Base-by-base conservation (phyloP, 2,888 invertebrate genomes). In the Rhogogaster chlorosoma region DNA sequence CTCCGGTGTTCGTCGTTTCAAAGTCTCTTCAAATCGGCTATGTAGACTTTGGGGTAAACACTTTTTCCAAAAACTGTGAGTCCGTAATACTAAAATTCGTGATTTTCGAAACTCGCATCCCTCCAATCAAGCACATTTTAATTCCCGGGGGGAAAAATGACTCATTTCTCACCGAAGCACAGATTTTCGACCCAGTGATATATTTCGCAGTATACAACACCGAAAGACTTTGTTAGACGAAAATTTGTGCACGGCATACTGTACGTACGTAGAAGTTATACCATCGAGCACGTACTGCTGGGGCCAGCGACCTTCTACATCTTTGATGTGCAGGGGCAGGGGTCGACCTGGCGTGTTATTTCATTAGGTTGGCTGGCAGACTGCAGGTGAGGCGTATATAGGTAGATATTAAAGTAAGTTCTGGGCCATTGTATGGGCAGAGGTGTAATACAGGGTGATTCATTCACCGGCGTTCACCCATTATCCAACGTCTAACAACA, bases 281-380 rank as follows among this genome's bases (percentile, higher is more conserved):
- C 15, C 29, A 7, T 53, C 32, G 77, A 15, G 77, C 22, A 77
- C 29, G 77, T 49, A 77, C 53, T 53, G 18, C 77, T 29, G 77
- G 32, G 77, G 49, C 77, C 77, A 45, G 29, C 49, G 57, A 57
- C 75, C 84, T 61, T 77, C 49, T 61, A 42, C 61, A 75, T 84
- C 84, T 42, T 84, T 84, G 75, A 75, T 75, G 84, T 73, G 57
- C 49, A 12, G 77, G 67, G 83, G 36, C 57, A 61, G n/a, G 61
- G 84, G 84, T 84, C 61, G 84, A 38, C 75, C 22, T 49, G 49
- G 71, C 45, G 67, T 57, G 75, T 42, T 71, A 57, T 57, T 61
- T 61, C 61, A 57, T 77, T 42, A 73, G 84, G 75, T 49, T 57
- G 29, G 29, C 32, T 45, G 7, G 18, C 26, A 26, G 42, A 38